Evolutionary conservation across 2,888 invertebrate genomes (phyloP).

Genomic region (Idaea straminata): DNA sequence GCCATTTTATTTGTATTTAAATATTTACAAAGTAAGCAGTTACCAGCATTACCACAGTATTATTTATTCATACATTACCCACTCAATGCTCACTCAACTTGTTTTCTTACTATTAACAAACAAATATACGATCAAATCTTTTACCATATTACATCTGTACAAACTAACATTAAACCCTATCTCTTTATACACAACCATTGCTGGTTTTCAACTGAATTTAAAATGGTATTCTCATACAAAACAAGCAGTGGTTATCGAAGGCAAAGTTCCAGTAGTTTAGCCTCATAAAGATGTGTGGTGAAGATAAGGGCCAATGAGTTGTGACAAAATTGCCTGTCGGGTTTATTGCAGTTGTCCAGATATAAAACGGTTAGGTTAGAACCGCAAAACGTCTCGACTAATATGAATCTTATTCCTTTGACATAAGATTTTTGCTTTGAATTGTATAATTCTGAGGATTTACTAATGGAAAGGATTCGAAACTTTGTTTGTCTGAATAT

Average conservation of each 20-base stretch:
- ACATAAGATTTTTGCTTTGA: background rate
- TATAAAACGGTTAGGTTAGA: conserved; percentile 16
- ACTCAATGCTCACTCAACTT: conserved; percentile 24
- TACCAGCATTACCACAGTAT: background rate
- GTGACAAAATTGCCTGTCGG: conserved; percentile 28
- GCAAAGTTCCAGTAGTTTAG: background rate
- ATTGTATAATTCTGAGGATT: background rate
- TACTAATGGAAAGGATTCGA: background rate
- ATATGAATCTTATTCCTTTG: background rate
- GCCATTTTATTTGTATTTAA: background rate
- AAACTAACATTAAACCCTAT: background rate
- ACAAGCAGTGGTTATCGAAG: background rate
- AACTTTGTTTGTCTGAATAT: background rate
- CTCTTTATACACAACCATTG: background rate
- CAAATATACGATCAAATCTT: conserved; percentile 24
- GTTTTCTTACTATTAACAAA: conserved; percentile 32
- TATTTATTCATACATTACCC: background rate
- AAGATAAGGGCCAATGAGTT: conserved; percentile 31
- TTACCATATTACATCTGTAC: background rate
- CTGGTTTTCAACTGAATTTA: background rate
- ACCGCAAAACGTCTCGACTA: background rate
- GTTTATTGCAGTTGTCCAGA: conserved; percentile 24
- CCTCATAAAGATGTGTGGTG: conserved; percentile 18
- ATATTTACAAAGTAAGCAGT: background rate
- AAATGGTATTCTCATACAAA: background rate